Evolutionary conservation across 2,797 vertebrate species (phyloP), one percentile per base, ranked within the genome.

Genomic region (Mormyrops attenuatus): DNA sequence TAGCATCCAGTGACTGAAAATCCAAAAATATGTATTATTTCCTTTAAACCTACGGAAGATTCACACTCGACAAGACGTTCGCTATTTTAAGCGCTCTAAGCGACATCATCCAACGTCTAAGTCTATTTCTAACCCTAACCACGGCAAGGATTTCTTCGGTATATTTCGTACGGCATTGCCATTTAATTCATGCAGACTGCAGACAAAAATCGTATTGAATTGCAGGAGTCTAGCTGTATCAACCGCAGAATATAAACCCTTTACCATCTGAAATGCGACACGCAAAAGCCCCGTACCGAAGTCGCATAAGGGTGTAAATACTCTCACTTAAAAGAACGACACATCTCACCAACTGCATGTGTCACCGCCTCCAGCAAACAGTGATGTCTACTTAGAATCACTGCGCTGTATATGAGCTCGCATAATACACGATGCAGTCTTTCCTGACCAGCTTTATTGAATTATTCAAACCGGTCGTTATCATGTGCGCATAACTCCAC

Each of bases 1-100:
- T 93, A 94, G 92, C 94, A 95, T 94, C 94, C 94, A 88, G 90
- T 92, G 92, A 91, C 91, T 92, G 90, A 88, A 91, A 92, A 93
- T 94, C 93, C 94, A 94, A 89, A 91, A 91, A 53, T 89, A 92
- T 94, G 94, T 92, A 92, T 41, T 17, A 77, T 93, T 93, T 84
- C 20, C 94, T 92, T 92, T 87, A 22, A 38, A 41, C 13, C 50
- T 69, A n/a, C 30, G 66, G 41, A 57, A 87, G 30, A 95, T 94
- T 94, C 94, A 95, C 94, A 90, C 94, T 92, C 91, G 89, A 90
- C 90, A 91, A 86, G 88, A 87, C 90, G 91, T 92, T 73, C 92
- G 91, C 91, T 85, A 55, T 90, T 41, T 77, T 90, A 57, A 88
- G 89, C 89, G 89, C 88, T 69, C 88, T 89, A 90, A 90, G 89